Evolutionary conservation across 2,113 vertebrate species (phyloP).

Genomic region (Polyodon spathula): DNA sequence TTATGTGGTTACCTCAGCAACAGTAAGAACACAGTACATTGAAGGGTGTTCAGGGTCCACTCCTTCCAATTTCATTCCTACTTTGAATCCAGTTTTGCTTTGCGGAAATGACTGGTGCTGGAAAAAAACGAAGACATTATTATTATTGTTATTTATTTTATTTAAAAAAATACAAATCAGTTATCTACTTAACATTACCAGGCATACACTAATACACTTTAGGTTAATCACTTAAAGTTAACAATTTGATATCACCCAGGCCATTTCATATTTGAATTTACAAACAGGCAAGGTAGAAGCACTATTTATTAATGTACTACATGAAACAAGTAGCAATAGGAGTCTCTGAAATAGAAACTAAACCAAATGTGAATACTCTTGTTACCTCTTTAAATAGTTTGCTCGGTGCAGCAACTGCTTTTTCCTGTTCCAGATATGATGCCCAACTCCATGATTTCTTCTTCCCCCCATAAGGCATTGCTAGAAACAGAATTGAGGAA

Average conservation of each 20-base stretch:
- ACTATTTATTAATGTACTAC: too few species aligned
- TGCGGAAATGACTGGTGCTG: conserved; percentile 42
- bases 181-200: too few species aligned
- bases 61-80: conserved; percentile 39
- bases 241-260: too few species aligned
- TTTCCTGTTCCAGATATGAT: conserved; percentile 40
- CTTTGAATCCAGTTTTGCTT: conserved; percentile 39
- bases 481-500: conserved; percentile 9
- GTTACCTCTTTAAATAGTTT: conserved; percentile 44
- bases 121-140: conserved; percentile 12
- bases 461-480: conserved; percentile 34
- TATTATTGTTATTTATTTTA: too few species aligned
- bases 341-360: too few species aligned
- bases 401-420: conserved; percentile 31
- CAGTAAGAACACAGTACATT: conserved; percentile 38
- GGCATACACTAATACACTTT: too few species aligned
- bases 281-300: not conserved
- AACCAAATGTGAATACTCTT: not conserved
- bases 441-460: conserved; percentile 42
- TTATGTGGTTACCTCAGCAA: conserved; percentile 31
- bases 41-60: conserved; percentile 38
- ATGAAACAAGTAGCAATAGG: too few species aligned
- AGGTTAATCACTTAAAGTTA: too few species aligned
- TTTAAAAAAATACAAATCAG: too few species aligned
- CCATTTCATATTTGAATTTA: not conserved